These are phyloP conservation scores for Esox niger DNA, from an alignment of 2,113 vertebrate genomes.

Conservation along the genomic window DNA sequence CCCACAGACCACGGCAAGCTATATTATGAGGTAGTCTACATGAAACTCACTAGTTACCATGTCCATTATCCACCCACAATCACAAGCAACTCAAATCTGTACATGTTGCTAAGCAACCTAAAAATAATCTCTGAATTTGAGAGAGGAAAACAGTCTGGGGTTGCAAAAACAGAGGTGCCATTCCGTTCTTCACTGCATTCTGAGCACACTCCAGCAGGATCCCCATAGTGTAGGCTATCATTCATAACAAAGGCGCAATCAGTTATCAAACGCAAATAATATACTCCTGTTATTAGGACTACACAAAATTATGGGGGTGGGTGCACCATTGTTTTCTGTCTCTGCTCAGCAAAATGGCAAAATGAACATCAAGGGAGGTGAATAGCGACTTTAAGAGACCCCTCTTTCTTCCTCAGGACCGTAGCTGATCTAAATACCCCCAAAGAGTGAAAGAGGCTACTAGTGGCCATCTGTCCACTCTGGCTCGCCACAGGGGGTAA, in stretches of 20 bases:
- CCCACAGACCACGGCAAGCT: background rate
- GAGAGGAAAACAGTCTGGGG: constrained; percentile 37
- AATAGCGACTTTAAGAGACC: constrained; percentile 6
- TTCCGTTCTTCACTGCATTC: background rate
- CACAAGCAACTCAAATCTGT: constrained; percentile 31
- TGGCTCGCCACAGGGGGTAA: constrained; percentile 41
- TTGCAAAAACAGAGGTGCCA: constrained; percentile 26
- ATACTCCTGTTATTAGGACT: too few relatives aligned
- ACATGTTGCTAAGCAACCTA: constrained; percentile 75
- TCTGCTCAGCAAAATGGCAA: background rate
- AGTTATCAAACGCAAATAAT: background rate
- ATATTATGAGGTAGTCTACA: constrained; percentile 28
- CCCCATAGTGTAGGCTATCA: too few relatives aligned
- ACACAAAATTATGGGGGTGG: too few relatives aligned
- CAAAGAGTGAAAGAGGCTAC: constrained; percentile 30
- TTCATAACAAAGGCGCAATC: too few relatives aligned
- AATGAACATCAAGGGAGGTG: constrained; percentile 12
- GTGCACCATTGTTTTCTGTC: background rate
- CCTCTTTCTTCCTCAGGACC: constrained; percentile 20
- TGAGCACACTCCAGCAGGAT: background rate
- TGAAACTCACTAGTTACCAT: too few relatives aligned
- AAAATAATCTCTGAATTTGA: constrained; percentile 57
- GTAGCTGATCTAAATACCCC: constrained; percentile 34
- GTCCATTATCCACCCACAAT: constrained; percentile 35
- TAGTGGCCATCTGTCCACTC: constrained; percentile 64